Evolutionary conservation across 2,888 invertebrate genomes (phyloP).

Genomic region (Leptinotarsa tumamoca): DNA sequence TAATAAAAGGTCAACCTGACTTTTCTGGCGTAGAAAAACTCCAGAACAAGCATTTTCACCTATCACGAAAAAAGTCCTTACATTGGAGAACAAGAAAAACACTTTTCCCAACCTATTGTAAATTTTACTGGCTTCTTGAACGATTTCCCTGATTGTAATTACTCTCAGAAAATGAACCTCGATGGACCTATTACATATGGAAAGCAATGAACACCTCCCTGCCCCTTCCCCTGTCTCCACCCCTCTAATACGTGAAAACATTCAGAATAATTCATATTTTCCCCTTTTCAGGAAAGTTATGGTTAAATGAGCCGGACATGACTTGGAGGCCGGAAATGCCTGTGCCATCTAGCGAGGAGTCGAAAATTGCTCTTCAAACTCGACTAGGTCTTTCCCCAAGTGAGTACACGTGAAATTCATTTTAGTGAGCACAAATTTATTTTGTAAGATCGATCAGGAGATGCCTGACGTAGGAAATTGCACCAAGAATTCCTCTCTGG

Average conservation of each 20-base stretch:
- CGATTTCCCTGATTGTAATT: too few relatives aligned
- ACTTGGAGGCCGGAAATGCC: slow-evolving; percentile 67
- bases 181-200: too few relatives aligned
- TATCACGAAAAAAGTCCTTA: too few relatives aligned
- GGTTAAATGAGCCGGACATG: slow-evolving; percentile 67
- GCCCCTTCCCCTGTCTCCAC: not conserved
- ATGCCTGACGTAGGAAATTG: slow-evolving; percentile 8
- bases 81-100: too few relatives aligned
- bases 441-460: slow-evolving; percentile 3
- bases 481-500: not conserved
- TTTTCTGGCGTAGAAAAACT: too few relatives aligned
- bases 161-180: too few relatives aligned
- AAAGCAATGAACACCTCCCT: too few relatives aligned
- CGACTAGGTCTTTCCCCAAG: slow-evolving; percentile 66
- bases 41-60: too few relatives aligned
- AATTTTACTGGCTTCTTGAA: too few relatives aligned
- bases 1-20: too few relatives aligned
- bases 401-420: slow-evolving; percentile 56
- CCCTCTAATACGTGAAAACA: not conserved
- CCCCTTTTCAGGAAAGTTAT: slow-evolving; percentile 66
- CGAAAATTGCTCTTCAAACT: slow-evolving; percentile 66
- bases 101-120: too few relatives aligned
- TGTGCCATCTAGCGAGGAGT: slow-evolving; percentile 65
- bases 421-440: slow-evolving; percentile 12
- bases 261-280: slow-evolving; percentile 10